Percentiles rank a stretch among this genome's conserved stretches.
phyloP scores from a whole-genome alignment of 2,113 vertebrate genomes.

The Electrona antarctica region DNA sequence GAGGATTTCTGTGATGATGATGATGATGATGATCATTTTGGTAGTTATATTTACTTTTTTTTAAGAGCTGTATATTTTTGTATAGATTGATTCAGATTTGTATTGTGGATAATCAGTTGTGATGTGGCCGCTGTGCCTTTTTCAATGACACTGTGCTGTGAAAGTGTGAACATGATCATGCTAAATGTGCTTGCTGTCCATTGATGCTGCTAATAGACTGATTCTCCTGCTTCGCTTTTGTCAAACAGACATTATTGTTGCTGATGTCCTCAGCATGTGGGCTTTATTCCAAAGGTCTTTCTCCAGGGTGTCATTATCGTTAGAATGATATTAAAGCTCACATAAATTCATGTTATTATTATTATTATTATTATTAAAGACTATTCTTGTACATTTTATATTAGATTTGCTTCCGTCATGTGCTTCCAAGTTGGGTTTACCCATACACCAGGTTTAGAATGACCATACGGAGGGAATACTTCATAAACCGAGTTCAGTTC shows the following conservation, averaged over 20 bases:
- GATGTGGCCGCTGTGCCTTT: constrained; percentile 75
- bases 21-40: constrained; percentile 49
- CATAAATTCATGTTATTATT: background rate
- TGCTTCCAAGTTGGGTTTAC: too few relatives aligned
- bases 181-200: constrained; percentile 66
- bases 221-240: constrained; percentile 46
- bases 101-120: constrained; percentile 55
- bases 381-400: too few relatives aligned
- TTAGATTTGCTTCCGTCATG: too few relatives aligned
- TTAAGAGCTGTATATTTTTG: constrained; percentile 75
- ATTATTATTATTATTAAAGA: background rate
- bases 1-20: constrained; percentile 36
- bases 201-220: constrained; percentile 71
- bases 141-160: constrained; percentile 58
- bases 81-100: constrained; percentile 60
- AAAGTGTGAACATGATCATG: constrained; percentile 57
- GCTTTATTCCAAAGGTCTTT: constrained; percentile 48
- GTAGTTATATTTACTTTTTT: constrained; percentile 63
- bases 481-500: too few relatives aligned
- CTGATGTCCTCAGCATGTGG: constrained; percentile 18
- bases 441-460: too few relatives aligned
- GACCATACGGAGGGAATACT: too few relatives aligned
- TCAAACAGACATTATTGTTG: constrained; percentile 45
- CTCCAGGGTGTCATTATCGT: background rate
- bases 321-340: background rate